These are phyloP conservation scores for Pogonophryne albipinna DNA, from an alignment of 2,797 vertebrate genomes.

Conservation along the genomic window DNA sequence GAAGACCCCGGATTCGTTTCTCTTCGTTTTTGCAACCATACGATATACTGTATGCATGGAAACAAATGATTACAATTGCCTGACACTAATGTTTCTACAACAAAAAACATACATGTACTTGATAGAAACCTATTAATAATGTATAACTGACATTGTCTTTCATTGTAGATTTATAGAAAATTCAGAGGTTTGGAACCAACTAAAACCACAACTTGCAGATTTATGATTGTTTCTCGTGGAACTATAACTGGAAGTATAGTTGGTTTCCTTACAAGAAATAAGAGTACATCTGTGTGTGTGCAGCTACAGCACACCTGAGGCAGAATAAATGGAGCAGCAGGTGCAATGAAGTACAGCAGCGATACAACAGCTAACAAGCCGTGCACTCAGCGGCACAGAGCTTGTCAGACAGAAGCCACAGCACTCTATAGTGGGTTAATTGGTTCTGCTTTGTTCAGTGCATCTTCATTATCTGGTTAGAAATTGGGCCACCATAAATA, in stretches of 20 bases:
- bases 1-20: constrained; percentile 34
- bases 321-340: constrained; percentile 38
- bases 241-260: no score
- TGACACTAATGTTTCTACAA: no score
- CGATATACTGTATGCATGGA: no score
- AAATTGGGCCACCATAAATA: constrained; percentile 10
- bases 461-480: constrained; percentile 43
- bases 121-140: no score
- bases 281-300: background rate
- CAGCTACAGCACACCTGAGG: constrained; percentile 32
- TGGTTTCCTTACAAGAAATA: background rate
- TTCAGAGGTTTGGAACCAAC: no score
- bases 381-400: constrained; percentile 7
- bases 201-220: no score
- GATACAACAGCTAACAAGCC: constrained; percentile 43
- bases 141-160: no score
- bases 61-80: no score
- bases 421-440: constrained; percentile 42
- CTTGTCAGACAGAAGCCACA: constrained; percentile 32
- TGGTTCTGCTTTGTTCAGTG: constrained; percentile 41
- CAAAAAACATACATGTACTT: no score
- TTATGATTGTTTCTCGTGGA: no score
- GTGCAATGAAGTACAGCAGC: constrained; percentile 11
- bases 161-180: no score
- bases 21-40: background rate